phyloP scores from a whole-genome alignment of 2,113 vertebrate genomes.

The Lagopus muta region DNA sequence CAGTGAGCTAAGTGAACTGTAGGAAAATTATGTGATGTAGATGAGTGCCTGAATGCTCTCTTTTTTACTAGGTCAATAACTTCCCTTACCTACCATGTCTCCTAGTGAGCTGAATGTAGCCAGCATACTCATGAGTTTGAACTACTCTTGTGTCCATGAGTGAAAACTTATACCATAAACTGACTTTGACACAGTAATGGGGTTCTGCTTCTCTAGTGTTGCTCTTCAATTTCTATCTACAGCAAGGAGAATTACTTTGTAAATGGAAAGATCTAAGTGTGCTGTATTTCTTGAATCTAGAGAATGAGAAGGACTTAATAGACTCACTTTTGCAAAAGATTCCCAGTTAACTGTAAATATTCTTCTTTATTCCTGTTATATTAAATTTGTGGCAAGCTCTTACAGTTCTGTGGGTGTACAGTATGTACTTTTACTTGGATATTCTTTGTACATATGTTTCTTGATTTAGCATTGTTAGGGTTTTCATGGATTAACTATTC shows the following conservation, averaged over 20 bases:
- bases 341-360: neutral
- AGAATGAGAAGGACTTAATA: neutral
- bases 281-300: neutral
- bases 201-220: neutral
- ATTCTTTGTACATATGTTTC: neutral
- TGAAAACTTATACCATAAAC: rapidly evolving
- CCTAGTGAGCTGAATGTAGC: neutral
- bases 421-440: neutral
- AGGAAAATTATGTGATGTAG: rapidly evolving
- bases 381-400: neutral
- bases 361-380: neutral
- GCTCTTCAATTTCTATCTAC: neutral
- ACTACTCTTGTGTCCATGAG: neutral
- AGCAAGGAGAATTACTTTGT: neutral
- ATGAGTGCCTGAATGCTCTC: neutral
- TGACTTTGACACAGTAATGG: rapidly evolving
- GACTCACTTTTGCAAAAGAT: neutral
- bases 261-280: neutral
- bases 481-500: neutral
- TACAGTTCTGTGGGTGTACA: neutral
- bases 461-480: neutral
- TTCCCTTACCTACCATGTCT: rapidly evolving
- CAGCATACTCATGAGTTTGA: rapidly evolving
- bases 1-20: no score
- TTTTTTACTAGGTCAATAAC: neutral